Evolutionary conservation across 1,140 invertebrate species (phyloP), one percentile per base, ranked within the genome.

Genomic region (Ceratina japonica): DNA sequence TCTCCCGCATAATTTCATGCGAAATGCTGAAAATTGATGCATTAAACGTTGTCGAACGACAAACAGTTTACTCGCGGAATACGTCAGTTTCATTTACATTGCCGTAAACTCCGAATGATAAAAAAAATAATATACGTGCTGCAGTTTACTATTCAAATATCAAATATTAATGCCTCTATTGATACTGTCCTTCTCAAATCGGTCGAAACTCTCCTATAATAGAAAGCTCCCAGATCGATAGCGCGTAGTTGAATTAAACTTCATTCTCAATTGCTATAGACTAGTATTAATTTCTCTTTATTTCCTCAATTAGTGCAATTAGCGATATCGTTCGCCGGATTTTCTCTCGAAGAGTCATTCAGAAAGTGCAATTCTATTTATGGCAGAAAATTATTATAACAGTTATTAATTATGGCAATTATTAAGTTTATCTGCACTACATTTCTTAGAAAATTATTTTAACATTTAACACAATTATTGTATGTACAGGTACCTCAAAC

Each of bases 31-130:
- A 22, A 52, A 63, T 54, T 64, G 49, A 58, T 56, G 62, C 31
- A 24, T 65, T 65, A 31, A 75, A 64, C 31, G 24, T 54, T 15
- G n/a, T 22, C 18, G 62, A 31, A 65, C 65, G 27, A 44, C 51
- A 37, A 56, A 75, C 49, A 24, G 20, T 75, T 75, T 75, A 75
- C 56, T 65, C 62, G 27, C 51, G 72, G 56, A 65, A 74, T 31
- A 52, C n/a, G 59, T 64, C 71, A 31, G 71, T 20, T 74, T n/a
- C 59, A 22, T 74, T 74, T 20, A 51, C 71, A 52, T 13, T 15
- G 49, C n/a, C n/a, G 4, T n/a, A 62, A 63, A 74, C 54, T 52
- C 71, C 20, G 16, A 52, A 13, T 16, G 16, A 4, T 27, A 49
- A 16, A 63, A 63, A 49, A 49, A 54, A 62, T 51, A 64, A 64